Evolutionary conservation across 1,140 invertebrate species (phyloP).

Genomic region (Ridgeia piscesae): DNA sequence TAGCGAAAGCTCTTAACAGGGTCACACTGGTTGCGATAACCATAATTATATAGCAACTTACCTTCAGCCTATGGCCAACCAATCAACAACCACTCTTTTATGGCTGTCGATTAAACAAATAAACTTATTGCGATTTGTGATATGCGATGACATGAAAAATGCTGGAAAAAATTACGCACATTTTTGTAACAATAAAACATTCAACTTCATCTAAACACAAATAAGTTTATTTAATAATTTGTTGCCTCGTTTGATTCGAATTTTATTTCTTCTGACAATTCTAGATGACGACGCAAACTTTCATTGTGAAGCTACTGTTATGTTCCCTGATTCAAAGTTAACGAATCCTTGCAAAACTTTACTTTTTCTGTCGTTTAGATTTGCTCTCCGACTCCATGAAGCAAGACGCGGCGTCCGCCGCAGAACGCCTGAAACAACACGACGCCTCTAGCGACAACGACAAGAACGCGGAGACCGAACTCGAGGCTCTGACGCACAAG

Average conservation of each 20-base stretch:
- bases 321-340: neutral
- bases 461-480: neutral
- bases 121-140: neutral
- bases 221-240: neutral
- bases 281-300: neutral
- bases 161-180: neutral
- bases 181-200: neutral
- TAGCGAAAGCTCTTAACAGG: too few species aligned
- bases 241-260: neutral
- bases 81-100: too few species aligned
- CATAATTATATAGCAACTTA: too few species aligned
- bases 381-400: neutral
- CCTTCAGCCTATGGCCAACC: too few species aligned
- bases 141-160: too few species aligned
- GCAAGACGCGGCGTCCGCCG: neutral
- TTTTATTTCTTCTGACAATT: neutral
- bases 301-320: neutral
- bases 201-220: too few species aligned
- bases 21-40: too few species aligned
- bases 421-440: neutral
- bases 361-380: neutral
- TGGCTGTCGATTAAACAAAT: neutral
- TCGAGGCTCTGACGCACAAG: neutral
- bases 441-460: neutral
- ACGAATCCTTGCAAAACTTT: neutral